These are phyloP conservation scores for Valencia hispanica DNA, from an alignment of 2,797 vertebrate species.

Conservation along the genomic window DNA sequence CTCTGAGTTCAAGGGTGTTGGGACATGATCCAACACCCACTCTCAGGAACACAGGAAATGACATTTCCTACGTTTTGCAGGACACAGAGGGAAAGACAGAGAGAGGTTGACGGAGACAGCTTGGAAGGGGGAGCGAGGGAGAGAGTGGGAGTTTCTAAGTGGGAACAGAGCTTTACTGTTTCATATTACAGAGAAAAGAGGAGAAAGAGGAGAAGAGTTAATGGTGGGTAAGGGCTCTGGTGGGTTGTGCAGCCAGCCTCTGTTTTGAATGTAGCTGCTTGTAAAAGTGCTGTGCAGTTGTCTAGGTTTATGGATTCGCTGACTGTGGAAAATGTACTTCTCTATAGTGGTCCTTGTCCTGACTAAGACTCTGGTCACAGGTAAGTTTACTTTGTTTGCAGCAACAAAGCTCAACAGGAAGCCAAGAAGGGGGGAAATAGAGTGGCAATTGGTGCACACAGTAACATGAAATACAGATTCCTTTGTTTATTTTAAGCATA, in stretches of 20 bases:
- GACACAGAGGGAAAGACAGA: constrained; percentile 63
- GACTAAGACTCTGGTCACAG: constrained; percentile 83
- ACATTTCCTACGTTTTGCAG: constrained; percentile 83
- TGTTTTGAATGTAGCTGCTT: constrained; percentile 73
- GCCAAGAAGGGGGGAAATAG: not conserved
- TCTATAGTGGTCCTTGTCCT: constrained; percentile 83
- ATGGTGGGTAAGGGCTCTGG: constrained; percentile 71
- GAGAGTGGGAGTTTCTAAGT: constrained; percentile 85
- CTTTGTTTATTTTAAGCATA: constrained; percentile 10
- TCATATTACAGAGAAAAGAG: constrained; percentile 83
- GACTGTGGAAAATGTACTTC: constrained; percentile 85
- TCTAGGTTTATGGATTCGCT: constrained; percentile 84
- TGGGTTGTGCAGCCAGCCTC: constrained; percentile 62
- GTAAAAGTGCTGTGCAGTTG: constrained; percentile 66
- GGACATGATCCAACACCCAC: constrained; percentile 69
- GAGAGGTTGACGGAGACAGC: constrained; percentile 50
- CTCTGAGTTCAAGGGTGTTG: constrained; percentile 62
- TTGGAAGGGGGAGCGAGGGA: constrained; percentile 57
- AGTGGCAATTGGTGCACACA: constrained; percentile 7
- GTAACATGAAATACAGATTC: constrained; percentile 5
- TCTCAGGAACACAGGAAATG: constrained; percentile 84
- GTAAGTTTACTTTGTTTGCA: constrained; percentile 78
- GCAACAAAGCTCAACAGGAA: constrained; percentile 26
- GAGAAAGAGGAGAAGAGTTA: constrained; percentile 77
- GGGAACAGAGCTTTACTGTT: constrained; percentile 87